A percentile compares a stretch with the other conserved stretches of the same genome.
phyloP scores from a whole-genome alignment of 92 coral and sea anemone species.

The Phymanthus crucifer region DNA sequence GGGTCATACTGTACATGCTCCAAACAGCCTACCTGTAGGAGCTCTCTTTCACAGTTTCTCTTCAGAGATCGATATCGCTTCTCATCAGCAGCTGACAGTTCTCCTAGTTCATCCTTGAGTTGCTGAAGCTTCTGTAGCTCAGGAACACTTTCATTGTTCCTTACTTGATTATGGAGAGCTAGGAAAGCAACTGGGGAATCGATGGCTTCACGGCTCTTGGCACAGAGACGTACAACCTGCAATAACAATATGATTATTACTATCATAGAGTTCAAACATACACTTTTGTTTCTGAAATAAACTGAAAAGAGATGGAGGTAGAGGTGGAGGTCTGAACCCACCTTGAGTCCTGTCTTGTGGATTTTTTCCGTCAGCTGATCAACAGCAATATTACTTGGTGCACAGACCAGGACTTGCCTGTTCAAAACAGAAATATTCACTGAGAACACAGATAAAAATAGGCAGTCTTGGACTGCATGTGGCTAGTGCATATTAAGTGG shows the following conservation, averaged over 20 bases:
- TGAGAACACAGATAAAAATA: neutral
- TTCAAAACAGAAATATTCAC: neutral
- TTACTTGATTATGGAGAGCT: slow-evolving; percentile 97
- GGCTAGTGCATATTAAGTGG: too few relatives aligned
- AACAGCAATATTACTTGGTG: slow-evolving; percentile 99
- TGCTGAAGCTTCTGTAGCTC: slow-evolving; percentile 98
- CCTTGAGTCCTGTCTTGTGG: slow-evolving; percentile 98
- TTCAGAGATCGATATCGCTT: slow-evolving; percentile 96
- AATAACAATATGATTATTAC: neutral
- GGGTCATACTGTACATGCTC: too few relatives aligned
- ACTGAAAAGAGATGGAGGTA: neutral
- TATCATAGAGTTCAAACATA: too few relatives aligned
- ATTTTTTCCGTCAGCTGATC: slow-evolving; percentile 99
- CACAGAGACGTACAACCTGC: slow-evolving; percentile 97
- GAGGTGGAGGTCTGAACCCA: slow-evolving; percentile 4
- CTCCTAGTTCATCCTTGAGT: slow-evolving; percentile 97
- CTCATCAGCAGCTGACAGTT: slow-evolving; percentile 97
- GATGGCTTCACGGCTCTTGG: slow-evolving; percentile 98
- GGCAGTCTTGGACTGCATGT: too few relatives aligned
- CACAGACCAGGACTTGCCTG: slow-evolving; percentile 98
- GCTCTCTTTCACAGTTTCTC: slow-evolving; percentile 96
- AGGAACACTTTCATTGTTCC: slow-evolving; percentile 99
- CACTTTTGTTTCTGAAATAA: too few relatives aligned
- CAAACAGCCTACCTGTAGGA: slow-evolving; percentile 74
- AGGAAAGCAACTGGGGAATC: slow-evolving; percentile 99